A percentile compares a stretch with the other conserved stretches of the same genome.
These are phyloP conservation scores for Baronia brevicornis DNA, from an alignment of 2,888 invertebrate species.

Conservation along the genomic window DNA sequence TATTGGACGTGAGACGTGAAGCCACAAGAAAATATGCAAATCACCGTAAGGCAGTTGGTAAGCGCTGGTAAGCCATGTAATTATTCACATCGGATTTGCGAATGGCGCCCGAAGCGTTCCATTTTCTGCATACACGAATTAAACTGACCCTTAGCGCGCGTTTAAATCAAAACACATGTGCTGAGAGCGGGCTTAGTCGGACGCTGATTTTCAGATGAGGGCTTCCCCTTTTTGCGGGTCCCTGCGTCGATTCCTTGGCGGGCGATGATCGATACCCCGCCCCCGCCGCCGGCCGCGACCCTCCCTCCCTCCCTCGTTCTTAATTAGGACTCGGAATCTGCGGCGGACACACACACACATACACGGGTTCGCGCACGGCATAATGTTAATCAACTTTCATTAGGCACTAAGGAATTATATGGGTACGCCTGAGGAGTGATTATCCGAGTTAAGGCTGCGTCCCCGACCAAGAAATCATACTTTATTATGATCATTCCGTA, in stretches of 20 bases:
- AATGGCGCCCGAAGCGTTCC: slow-evolving; percentile 67
- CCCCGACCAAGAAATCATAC: slow-evolving; percentile 73
- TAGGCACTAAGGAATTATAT: slow-evolving; percentile 76
- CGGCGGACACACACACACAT: slow-evolving; percentile 83
- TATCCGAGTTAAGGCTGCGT: slow-evolving; percentile 65
- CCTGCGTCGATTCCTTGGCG: slow-evolving; percentile 74
- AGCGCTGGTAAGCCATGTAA: slow-evolving; percentile 72
- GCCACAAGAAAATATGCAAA: slow-evolving; percentile 75
- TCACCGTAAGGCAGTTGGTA: slow-evolving; percentile 73
- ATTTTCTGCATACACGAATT: slow-evolving; percentile 59
- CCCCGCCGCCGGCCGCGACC: slow-evolving; percentile 61
- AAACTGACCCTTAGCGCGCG: slow-evolving; percentile 69
- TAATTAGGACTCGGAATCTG: slow-evolving; percentile 91
- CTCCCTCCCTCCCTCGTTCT: slow-evolving; percentile 78
- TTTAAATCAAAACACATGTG: slow-evolving; percentile 75
- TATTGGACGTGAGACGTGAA: slow-evolving; percentile 33
- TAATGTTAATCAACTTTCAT: slow-evolving; percentile 76
- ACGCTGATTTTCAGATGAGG: slow-evolving; percentile 71
- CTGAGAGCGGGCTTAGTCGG: slow-evolving; percentile 67
- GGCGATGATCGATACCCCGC: slow-evolving; percentile 69
- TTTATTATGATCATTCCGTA: slow-evolving; percentile 68
- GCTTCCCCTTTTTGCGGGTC: slow-evolving; percentile 72
- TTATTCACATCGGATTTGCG: slow-evolving; percentile 74
- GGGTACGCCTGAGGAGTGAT: slow-evolving; percentile 75
- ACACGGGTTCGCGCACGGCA: slow-evolving; percentile 29